Conservation (phyloP, 2,888 invertebrate genomes). For the Nemapogon koenigi region DNA sequence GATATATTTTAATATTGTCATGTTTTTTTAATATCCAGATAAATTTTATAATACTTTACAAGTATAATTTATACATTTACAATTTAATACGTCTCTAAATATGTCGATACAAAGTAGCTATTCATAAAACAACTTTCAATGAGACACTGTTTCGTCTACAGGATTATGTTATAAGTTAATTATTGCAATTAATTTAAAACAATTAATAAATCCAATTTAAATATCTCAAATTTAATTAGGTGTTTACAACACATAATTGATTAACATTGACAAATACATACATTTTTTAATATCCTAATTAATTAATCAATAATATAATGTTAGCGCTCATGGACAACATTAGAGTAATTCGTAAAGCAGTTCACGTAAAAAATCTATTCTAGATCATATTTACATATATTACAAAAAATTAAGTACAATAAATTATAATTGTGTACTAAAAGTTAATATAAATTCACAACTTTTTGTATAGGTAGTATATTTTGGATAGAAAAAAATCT, state of each 20-base stretch:
- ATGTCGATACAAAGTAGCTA: background rate
- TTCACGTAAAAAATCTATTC: conserved; percentile 41
- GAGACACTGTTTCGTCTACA: conserved; percentile 5
- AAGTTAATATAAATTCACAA: too few relatives aligned
- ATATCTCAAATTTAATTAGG: background rate
- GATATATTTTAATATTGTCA: conserved; percentile 58
- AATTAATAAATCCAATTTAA: conserved; percentile 2
- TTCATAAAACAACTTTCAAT: background rate
- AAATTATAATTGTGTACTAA: too few relatives aligned
- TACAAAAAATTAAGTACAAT: conserved; percentile 38
- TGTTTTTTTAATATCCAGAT: conserved; percentile 42
- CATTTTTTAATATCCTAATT: background rate
- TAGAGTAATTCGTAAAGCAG: conserved; percentile 24
- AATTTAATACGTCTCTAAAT: too few relatives aligned
- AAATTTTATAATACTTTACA: conserved; percentile 51
- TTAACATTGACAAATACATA: background rate
- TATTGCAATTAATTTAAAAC: background rate
- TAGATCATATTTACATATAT: conserved; percentile 44
- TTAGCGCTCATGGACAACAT: conserved; percentile 8
- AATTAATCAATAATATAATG: background rate
- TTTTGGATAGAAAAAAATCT: too few relatives aligned
- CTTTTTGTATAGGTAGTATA: too few relatives aligned
- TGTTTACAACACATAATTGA: conserved; percentile 7
- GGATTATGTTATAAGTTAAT: background rate
- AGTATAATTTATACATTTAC: too few relatives aligned